phyloP scores from a whole-genome alignment of 2,888 invertebrate genomes.

The Mylabris sibirica region DNA sequence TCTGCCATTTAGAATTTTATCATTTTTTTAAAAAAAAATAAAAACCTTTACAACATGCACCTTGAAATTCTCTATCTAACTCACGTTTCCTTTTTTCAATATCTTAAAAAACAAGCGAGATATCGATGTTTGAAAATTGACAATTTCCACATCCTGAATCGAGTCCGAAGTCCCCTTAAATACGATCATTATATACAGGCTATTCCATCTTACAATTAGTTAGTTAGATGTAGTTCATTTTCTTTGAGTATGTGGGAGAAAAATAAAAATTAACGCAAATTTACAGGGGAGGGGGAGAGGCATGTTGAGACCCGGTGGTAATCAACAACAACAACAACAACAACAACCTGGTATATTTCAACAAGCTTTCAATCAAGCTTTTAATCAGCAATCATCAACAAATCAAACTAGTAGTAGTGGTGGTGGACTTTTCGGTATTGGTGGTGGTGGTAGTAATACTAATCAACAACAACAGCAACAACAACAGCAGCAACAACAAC shows the following conservation, averaged over 20 bases:
- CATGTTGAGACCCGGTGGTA: conserved; percentile 66
- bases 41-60: too few relatives aligned
- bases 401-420: conserved; percentile 28
- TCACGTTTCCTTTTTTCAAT: too few relatives aligned
- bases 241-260: not conserved
- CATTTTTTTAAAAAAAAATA: too few relatives aligned
- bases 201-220: not conserved
- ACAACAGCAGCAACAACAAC: conserved; percentile 44
- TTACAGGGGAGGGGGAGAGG: conserved; percentile 70
- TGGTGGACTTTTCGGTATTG: conserved; percentile 26
- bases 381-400: conserved; percentile 37
- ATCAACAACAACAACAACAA: conserved; percentile 49
- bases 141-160: too few relatives aligned
- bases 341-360: conserved; percentile 51
- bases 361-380: conserved; percentile 40
- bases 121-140: too few relatives aligned
- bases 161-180: too few relatives aligned
- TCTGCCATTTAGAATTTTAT: too few relatives aligned
- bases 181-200: too few relatives aligned
- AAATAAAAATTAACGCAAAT: not conserved
- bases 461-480: conserved; percentile 43
- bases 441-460: too few relatives aligned
- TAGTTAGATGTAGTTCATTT: not conserved
- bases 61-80: too few relatives aligned
- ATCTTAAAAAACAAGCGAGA: too few relatives aligned